These are phyloP conservation scores for Macrotrachela quadricornifera DNA, from an alignment of 1,140 invertebrate genomes.

Conservation along the genomic window DNA sequence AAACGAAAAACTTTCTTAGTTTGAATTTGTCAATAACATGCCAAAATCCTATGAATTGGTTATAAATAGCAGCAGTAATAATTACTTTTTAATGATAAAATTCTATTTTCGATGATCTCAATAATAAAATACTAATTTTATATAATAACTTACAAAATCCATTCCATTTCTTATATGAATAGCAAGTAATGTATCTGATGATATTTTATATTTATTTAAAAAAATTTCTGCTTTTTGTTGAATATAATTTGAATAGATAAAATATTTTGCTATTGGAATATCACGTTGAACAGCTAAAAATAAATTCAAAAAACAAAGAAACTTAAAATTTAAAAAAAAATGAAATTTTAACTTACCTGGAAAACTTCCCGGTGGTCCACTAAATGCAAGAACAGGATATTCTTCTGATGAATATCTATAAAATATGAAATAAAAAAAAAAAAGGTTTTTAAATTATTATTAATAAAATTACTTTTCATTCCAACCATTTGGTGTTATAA, in stretches of 20 bases:
- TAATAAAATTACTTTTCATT: too few relatives aligned
- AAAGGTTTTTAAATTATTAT: too few relatives aligned
- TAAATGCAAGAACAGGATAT: constrained; percentile 47
- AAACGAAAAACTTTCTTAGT: too few relatives aligned
- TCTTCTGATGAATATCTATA: constrained; percentile 40
- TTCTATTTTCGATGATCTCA: too few relatives aligned
- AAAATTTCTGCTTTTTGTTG: constrained; percentile 45
- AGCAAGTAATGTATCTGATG: constrained; percentile 60
- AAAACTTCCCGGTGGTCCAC: constrained; percentile 75
- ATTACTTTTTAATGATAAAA: too few relatives aligned
- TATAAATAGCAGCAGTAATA: too few relatives aligned
- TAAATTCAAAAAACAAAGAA: too few relatives aligned
- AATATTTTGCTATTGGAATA: constrained; percentile 53
- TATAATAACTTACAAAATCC: constrained; percentile 54
- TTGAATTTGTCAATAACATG: too few relatives aligned
- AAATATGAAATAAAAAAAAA: background rate
- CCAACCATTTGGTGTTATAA: constrained; percentile 23
- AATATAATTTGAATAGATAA: constrained; percentile 58
- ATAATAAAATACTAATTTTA: background rate
- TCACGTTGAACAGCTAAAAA: constrained; percentile 51
- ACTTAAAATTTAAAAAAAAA: too few relatives aligned
- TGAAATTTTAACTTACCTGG: constrained; percentile 36
- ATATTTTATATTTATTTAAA: constrained; percentile 39
- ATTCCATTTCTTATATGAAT: constrained; percentile 86
- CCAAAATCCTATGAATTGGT: too few relatives aligned